Evolutionary conservation across 2,888 invertebrate species (phyloP).

Genomic region (Apotomis betuletana): DNA sequence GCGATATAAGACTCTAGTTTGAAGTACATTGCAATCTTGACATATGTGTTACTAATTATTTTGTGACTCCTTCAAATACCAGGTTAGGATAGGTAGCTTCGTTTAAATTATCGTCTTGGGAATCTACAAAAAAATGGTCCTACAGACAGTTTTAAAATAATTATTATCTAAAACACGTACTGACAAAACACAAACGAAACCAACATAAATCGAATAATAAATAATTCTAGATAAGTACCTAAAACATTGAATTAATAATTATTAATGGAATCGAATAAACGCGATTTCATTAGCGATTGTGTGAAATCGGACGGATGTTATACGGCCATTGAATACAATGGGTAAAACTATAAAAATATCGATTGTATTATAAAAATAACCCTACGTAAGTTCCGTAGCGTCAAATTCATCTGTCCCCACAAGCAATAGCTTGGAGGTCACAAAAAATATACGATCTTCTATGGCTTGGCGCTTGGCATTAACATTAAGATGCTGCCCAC

Average conservation of each 20-base stretch:
- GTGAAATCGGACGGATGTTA: constrained; percentile 32
- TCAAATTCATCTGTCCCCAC: neutral
- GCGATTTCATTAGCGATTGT: constrained; percentile 15
- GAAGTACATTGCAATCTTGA: constrained; percentile 7
- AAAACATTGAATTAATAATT: constrained; percentile 43
- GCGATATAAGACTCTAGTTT: neutral
- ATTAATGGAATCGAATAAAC: constrained; percentile 45
- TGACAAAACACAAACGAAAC: constrained; percentile 54
- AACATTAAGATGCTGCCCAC: no score
- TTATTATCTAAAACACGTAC: constrained; percentile 45
- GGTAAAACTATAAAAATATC: constrained; percentile 31
- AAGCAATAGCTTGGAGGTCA: neutral
- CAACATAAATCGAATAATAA: constrained; percentile 59
- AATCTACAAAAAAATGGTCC: constrained; percentile 14
- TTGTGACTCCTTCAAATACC: constrained; percentile 37
- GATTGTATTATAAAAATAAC: constrained; percentile 19
- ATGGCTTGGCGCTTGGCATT: no score
- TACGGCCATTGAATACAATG: constrained; percentile 33
- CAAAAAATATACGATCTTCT: neutral
- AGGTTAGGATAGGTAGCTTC: neutral
- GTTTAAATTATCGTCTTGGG: neutral
- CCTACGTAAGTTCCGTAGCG: constrained; percentile 8
- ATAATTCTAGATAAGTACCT: constrained; percentile 49
- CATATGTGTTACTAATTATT: neutral
- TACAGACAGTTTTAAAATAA: constrained; percentile 23